Evolutionary conservation across 2,113 vertebrate genomes (phyloP).

Genomic region (Miniopterus natalensis): DNA sequence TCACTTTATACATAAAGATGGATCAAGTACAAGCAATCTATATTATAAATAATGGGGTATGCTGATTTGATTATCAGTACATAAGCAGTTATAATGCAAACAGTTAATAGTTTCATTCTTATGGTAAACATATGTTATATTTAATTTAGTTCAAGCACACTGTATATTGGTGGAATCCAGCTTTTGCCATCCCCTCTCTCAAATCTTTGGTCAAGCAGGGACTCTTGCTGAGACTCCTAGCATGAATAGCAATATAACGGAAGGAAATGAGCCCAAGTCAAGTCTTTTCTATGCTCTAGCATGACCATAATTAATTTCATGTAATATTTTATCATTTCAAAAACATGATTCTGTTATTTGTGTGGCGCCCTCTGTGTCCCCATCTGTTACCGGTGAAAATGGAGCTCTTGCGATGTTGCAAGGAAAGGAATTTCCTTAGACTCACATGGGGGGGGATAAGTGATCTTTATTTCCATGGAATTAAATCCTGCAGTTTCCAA

Average conservation of each 20-base stretch:
- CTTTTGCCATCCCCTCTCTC: background rate
- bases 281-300: background rate
- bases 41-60: background rate
- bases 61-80: background rate
- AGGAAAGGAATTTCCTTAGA: too few species aligned
- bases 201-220: background rate
- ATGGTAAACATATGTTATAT: background rate
- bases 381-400: too few species aligned
- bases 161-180: background rate
- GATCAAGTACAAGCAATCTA: background rate
- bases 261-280: background rate
- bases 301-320: conserved; percentile 3
- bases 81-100: background rate
- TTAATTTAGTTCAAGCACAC: background rate
- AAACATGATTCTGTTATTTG: background rate
- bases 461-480: too few species aligned
- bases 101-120: background rate
- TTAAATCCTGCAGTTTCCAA: too few species aligned
- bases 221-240: background rate
- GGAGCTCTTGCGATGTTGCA: too few species aligned
- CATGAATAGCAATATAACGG: background rate
- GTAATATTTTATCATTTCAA: background rate
- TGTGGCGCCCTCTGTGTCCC: too few species aligned
- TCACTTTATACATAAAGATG: background rate
- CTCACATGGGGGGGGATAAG: too few species aligned